Base-by-base conservation (phyloP, 2,888 invertebrate species). In the Agriotes lineatus region DNA sequence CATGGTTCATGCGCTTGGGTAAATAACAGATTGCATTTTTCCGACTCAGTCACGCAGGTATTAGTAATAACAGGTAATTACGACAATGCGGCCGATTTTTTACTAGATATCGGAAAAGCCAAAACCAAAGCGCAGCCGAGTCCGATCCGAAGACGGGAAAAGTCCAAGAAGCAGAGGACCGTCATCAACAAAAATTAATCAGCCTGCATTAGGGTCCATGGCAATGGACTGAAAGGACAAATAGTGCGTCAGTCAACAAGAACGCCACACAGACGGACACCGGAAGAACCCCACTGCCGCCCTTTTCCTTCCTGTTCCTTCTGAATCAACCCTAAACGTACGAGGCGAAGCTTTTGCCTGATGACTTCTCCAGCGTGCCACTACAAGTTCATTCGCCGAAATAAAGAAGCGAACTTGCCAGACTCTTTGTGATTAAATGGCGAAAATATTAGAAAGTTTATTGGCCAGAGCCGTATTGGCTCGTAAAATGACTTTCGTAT, bases 51-150 rank as follows among this genome's bases (percentile, higher is more conserved):
- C 83, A 83, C 83, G 83, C 80, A 79, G 76, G 74, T 54, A 76
- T 45, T 52, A 57, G 50, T 59, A 80, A 80, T 80, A 80, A 81
- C 75, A 77, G 76, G 79, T 81, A 82, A 82, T 82, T 82, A 82
- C 80, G 78, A 78, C 72, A 76, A 78, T 80, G 72, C 74, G 72
- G 71, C 74, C 73, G 71, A 75, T 74, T 75, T 72, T 25, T 71
- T 74, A 72, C 72, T 68, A 69, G 75, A 73, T 72, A 75, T 69
- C 67, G 62, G 62, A 52, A 52, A 25, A 62, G 48, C 59, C 18
- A 33, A 45, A 58, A 60, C 45, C 48, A 44, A 44, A 18, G 2
- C 14, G 16, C 18, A 37, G 62, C 5, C 42, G 12, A 35, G 3
- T 35, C 37, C 39, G 42, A 57, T 39, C 37, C 35, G 12, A 19